A percentile compares a stretch with the other conserved stretches of the same genome.
These are phyloP conservation scores for Sthenelais limicola DNA, from an alignment of 2,888 invertebrate genomes.

Conservation along the genomic window DNA sequence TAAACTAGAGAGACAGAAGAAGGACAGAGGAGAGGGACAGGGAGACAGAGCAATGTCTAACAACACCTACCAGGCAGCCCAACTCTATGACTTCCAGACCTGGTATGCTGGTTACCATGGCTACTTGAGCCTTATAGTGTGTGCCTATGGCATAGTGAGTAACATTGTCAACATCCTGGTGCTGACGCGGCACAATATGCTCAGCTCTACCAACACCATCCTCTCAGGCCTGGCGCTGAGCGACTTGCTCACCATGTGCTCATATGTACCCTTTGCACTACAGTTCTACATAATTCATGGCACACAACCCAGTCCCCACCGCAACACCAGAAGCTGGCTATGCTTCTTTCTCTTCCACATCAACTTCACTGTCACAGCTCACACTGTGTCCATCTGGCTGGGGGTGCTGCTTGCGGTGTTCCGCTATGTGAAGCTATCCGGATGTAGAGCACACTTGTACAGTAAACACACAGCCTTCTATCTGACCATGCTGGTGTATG, in stretches of 20 bases:
- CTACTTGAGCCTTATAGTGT: conserved; percentile 87
- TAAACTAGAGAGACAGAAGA: no score
- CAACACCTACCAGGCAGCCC: no score
- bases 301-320: conserved; percentile 53
- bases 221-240: conserved; percentile 88
- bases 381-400: conserved; percentile 93
- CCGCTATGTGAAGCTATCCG: conserved; percentile 86
- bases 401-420: conserved; percentile 93
- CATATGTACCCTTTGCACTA: conserved; percentile 91
- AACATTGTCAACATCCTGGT: conserved; percentile 94
- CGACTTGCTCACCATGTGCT: conserved; percentile 88
- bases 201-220: conserved; percentile 90
- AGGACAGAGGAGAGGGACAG: no score
- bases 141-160: conserved; percentile 90
- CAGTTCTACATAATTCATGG: conserved; percentile 74
- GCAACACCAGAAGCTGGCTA: conserved; percentile 70
- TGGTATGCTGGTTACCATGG: conserved; percentile 79
- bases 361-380: conserved; percentile 87
- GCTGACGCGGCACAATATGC: conserved; percentile 86
- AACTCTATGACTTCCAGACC: conserved; percentile 54
- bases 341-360: conserved; percentile 81
- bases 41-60: no score
- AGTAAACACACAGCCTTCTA: conserved; percentile 10
- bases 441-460: conserved; percentile 76
- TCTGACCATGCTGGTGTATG: conserved; percentile 13